Conservation (phyloP, 2,888 invertebrate species). For the Allacma fusca region DNA sequence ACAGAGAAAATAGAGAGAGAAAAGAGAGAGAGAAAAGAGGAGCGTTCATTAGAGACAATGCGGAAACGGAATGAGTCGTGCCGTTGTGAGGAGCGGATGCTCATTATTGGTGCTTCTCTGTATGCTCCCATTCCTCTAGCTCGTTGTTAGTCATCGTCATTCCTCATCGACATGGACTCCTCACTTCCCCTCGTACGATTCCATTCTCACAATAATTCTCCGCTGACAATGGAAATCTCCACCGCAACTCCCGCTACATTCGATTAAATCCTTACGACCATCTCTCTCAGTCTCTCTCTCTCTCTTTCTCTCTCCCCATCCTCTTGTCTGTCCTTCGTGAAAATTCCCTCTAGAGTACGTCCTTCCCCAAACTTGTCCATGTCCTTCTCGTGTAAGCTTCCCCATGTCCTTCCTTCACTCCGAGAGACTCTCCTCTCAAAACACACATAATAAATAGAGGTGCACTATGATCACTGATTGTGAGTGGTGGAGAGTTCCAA, state of each 20-base stretch:
- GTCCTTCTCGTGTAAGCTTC: too few species aligned
- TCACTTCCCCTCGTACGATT: constrained; percentile 25
- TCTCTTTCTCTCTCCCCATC: neutral
- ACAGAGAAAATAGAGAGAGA: too few species aligned
- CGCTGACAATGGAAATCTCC: constrained; percentile 12
- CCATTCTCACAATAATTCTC: constrained; percentile 24
- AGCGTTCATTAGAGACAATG: neutral
- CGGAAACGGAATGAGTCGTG: constrained; percentile 30
- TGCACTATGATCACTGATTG: too few species aligned
- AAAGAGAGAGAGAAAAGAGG: neutral
- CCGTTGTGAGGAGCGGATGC: constrained; percentile 46
- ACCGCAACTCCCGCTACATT: constrained; percentile 6
- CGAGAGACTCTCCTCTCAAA: too few species aligned
- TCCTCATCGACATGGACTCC: neutral
- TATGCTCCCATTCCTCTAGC: neutral
- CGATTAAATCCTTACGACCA: neutral
- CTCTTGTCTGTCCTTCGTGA: too few species aligned
- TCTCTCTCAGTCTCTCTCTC: neutral
- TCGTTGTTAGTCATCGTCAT: constrained; percentile 48
- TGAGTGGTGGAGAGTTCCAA: too few species aligned
- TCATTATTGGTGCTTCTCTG: constrained; percentile 52
- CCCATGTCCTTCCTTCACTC: too few species aligned
- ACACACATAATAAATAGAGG: too few species aligned
- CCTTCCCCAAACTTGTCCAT: too few species aligned
- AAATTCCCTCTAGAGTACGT: too few species aligned